These are phyloP conservation scores for Ophion ellenae DNA, from an alignment of 2,888 invertebrate genomes.

Conservation along the genomic window DNA sequence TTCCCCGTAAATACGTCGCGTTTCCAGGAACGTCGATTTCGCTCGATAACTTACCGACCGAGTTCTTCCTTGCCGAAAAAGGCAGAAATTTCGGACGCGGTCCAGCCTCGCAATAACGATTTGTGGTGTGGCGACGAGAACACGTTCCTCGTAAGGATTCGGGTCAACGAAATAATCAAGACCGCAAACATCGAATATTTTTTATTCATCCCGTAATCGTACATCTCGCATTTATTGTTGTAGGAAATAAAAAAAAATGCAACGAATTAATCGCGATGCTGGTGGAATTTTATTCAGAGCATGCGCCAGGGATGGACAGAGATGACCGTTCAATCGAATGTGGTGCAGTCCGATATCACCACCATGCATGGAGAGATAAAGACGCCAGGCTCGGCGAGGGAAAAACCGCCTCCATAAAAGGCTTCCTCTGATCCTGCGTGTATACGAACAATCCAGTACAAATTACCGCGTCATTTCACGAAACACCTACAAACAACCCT, in stretches of 20 bases:
- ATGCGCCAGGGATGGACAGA: slow-evolving; percentile 59
- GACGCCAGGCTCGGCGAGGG: not conserved
- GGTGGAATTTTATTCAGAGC: slow-evolving; percentile 65
- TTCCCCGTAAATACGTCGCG: not conserved
- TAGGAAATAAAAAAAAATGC: not conserved
- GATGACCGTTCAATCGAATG: slow-evolving; percentile 74
- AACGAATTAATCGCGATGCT: slow-evolving; percentile 30
- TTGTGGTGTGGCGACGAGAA: slow-evolving; percentile 25
- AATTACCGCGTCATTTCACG: not conserved
- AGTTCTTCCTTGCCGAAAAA: not conserved
- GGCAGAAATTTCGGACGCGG: slow-evolving; percentile 7
- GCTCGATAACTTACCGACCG: slow-evolving; percentile 29
- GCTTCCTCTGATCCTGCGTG: slow-evolving; percentile 22
- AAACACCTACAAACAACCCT: not conserved
- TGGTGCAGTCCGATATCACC: slow-evolving; percentile 66
- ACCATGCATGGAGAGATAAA: slow-evolving; percentile 1
- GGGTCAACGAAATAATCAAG: slow-evolving; percentile 54
- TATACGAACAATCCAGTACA: slow-evolving; percentile 3
- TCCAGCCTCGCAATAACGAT: slow-evolving; percentile 48
- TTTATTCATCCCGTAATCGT: not conserved
- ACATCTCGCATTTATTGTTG: not conserved
- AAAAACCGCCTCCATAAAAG: slow-evolving; percentile 4
- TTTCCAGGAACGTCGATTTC: no score
- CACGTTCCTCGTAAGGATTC: slow-evolving; percentile 29
- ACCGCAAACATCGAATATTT: slow-evolving; percentile 18